Conservation (phyloP, 2,797 vertebrate species). For the Hylomyscus alleni region DNA sequence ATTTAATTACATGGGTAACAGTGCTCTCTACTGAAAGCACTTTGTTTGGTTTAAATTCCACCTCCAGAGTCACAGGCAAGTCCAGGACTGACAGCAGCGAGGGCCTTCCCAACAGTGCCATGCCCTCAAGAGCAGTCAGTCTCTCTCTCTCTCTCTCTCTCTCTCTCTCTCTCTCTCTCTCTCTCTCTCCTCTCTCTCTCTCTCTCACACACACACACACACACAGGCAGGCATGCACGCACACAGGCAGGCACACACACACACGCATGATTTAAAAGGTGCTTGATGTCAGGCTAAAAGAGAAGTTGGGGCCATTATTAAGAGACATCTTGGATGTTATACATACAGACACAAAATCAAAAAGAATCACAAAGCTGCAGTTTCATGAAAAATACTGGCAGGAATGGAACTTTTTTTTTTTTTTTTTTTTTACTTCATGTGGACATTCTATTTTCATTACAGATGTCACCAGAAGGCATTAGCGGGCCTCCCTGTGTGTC, state of each 20-base stretch:
- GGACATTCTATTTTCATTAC: slow-evolving; percentile 85
- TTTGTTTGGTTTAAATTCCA: slow-evolving; percentile 88
- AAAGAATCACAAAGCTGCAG: slow-evolving; percentile 75
- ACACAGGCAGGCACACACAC: background rate
- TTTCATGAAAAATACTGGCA: slow-evolving; percentile 84
- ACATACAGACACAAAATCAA: slow-evolving; percentile 80
- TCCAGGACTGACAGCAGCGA: slow-evolving; percentile 80
- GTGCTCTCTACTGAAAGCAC: slow-evolving; percentile 88
- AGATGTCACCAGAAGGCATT: slow-evolving; percentile 83
- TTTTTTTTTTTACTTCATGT: slow-evolving; percentile 68
- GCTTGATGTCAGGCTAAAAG: slow-evolving; percentile 83
- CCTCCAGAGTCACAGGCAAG: slow-evolving; percentile 86
- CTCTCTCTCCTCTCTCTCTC: too few relatives aligned
- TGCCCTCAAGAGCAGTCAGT: slow-evolving; percentile 80
- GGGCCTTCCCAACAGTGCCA: slow-evolving; percentile 79
- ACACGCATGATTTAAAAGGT: slow-evolving; percentile 81
- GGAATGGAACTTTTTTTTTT: slow-evolving; percentile 73
- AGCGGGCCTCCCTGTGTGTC: slow-evolving; percentile 42
- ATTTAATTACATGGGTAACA: slow-evolving; percentile 80
- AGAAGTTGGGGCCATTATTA: slow-evolving; percentile 83
- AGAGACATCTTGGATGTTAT: slow-evolving; percentile 79
- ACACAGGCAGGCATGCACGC: background rate
- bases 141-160: too few relatives aligned
- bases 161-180: too few relatives aligned
- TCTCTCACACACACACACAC: slow-evolving; percentile 74